Percentiles rank a stretch among this genome's conserved stretches.
phyloP scores from a whole-genome alignment of 2,888 invertebrate genomes.

The Chalcis sispes region DNA sequence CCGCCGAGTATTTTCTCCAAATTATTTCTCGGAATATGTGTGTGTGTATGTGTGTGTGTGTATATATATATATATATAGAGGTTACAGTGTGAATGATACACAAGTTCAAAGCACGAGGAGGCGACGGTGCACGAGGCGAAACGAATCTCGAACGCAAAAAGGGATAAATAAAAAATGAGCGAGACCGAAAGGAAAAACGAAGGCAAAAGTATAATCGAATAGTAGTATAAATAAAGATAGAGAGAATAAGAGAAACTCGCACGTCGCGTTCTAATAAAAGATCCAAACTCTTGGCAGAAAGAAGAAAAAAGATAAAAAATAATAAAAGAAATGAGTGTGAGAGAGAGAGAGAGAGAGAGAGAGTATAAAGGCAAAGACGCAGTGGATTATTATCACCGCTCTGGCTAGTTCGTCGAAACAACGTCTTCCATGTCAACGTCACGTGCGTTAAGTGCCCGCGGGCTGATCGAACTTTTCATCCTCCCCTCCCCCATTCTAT shows the following conservation, averaged over 20 bases:
- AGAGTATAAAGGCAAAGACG: too few relatives aligned
- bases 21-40: conserved; percentile 52
- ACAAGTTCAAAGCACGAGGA: too few relatives aligned
- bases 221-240: neutral
- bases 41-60: too few relatives aligned
- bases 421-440: conserved; percentile 32
- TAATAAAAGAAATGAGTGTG: neutral
- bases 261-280: conserved; percentile 1
- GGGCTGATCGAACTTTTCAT: conserved; percentile 39
- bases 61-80: conserved; percentile 10
- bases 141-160: too few relatives aligned
- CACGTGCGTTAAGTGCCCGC: conserved; percentile 22
- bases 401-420: too few relatives aligned
- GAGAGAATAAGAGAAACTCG: neutral
- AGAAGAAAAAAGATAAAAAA: neutral
- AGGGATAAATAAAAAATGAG: neutral
- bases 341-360: neutral
- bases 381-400: conserved; percentile 46
- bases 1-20: conserved; percentile 31
- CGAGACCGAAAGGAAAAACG: neutral
- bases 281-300: neutral
- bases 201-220: neutral
- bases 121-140: too few relatives aligned
- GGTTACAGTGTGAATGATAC: too few relatives aligned
- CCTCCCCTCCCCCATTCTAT: neutral